Evolutionary conservation across 2,113 vertebrate species (phyloP).

Genomic region (Pungitius pungitius): DNA sequence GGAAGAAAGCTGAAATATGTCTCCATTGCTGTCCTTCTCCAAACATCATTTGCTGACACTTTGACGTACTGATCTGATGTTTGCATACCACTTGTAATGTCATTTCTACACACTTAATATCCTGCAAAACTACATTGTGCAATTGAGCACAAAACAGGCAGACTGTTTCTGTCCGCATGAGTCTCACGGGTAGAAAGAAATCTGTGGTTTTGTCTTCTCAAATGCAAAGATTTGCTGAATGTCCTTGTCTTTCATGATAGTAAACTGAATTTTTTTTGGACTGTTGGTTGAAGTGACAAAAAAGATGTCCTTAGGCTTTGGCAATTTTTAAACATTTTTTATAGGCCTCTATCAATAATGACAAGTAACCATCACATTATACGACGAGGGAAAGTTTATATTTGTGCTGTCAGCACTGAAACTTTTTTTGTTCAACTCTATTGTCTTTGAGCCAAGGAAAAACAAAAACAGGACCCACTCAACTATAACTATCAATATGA

Average conservation of each 20-base stretch:
- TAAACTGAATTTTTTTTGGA: neutral
- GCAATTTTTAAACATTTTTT: neutral
- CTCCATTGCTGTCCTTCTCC: neutral
- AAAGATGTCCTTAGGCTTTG: neutral
- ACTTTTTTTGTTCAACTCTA: neutral
- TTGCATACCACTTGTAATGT: neutral
- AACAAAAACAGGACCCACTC: conserved; percentile 5
- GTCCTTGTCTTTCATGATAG: neutral
- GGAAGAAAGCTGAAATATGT: neutral
- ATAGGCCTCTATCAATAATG: neutral
- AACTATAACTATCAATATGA: neutral
- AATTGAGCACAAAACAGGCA: neutral
- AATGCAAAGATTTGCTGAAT: neutral
- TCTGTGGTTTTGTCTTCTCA: neutral
- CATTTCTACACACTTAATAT: neutral
- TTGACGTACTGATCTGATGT: neutral
- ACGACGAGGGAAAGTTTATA: neutral
- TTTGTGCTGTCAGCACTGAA: neutral
- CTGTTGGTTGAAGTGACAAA: neutral
- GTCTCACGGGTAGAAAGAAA: no score
- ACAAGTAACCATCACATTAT: neutral
- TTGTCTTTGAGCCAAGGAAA: neutral
- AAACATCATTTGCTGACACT: neutral
- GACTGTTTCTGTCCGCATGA: neutral
- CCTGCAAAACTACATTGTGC: neutral